Base-by-base conservation (phyloP, 2,797 vertebrate species). In the Cryptoblepharus egeriae region DNA sequence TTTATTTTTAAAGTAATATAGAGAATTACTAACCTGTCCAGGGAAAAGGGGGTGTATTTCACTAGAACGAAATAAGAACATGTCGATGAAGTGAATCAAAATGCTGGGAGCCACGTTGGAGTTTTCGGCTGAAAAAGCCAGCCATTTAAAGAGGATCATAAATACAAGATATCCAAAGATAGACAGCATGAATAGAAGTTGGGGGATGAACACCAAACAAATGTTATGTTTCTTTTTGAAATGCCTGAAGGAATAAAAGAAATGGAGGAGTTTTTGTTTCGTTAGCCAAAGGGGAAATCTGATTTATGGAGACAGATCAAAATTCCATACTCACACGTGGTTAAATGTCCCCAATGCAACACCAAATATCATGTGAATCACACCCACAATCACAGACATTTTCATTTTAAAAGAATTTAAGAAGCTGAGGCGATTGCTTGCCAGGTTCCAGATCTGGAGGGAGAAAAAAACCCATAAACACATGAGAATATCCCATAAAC, bases 341-440 rank as follows among this genome's bases (percentile, higher is more conserved):
- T 99, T 99, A 93, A 99, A 98, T 85, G 97, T 96, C 77, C 98
- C 98, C 90, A 99, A 78, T 60, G 97, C 85, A 82, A 99, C 96
- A 72, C 98, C 98, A 79, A 99, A 99, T 26, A 95, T 97, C 98
- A 99, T 99, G 93, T 99, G 98, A 82, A 96, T 85, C 71, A 99
- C 96, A 22, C 98, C 98, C 18, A 99, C 94, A 86, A 99, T 96
- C 82, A 99, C 96, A 2, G 98, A 99, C 98, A 99, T 99, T 95
- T 99, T 99, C 98, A 99, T 99, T 93, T 99, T 99, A 94, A 98
- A 99, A 20, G 98, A 99, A 94, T 99, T 99, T 76, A 99, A 96
- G 91, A 99, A 99, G 79, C 96, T 97, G 86, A 99, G 97, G 1
- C 98, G 98, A 87, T 99, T 99, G 85, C 95, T 97, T 5, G 98